Base-by-base conservation (phyloP, 1,140 invertebrate species). In the Macrobrachium rosenbergii region DNA sequence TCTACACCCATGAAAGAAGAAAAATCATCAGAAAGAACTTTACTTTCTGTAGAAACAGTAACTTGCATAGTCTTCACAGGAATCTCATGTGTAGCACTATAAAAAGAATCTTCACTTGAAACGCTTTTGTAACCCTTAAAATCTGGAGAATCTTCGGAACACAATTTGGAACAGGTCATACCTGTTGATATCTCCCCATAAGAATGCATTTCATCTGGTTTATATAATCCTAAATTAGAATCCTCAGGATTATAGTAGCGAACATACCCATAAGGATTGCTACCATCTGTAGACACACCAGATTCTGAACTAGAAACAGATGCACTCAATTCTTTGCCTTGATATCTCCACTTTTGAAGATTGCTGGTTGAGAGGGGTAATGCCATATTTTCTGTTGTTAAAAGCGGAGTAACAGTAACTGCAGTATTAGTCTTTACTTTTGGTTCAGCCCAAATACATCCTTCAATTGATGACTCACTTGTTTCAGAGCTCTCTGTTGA, bases 261-360 rank as follows among this genome's bases (percentile, higher is more conserved):
- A 17, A 87, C 72, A 52, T 87, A 87, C 16, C 85, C 85, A 76
- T 87, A 87, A 14, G 85, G 85, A 52, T 87, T 87, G 72, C 85
- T 87, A 59, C 85, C 69, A 64, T 87, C 85, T 52, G 69, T 87
- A 69, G 85, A 87, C 17, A 75, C 78, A 23, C 78, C 78, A 14
- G 85, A 87, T 63, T 87, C 85, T n/a, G 85, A 87, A 63, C 52
- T 87, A 28, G 78, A 81, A 19, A 73, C 28, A 10, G 85, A 87
- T 28, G 78, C 75, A 17, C 60, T 28, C 63, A 80, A 17, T 19
- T 21, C n/a, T 37, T 59, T 58, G 16, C 16, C 21, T 17, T 84
- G 83, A 63, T 67, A 84, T 28, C 85, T 21, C 85, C 85, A 87
- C 59, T 81, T 87, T 10, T 87, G 85, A 16, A 87, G 78, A 60